A percentile compares a stretch with the other conserved stretches of the same genome.
Evolutionary conservation across 2,888 invertebrate species (phyloP).

Genomic region (Lasioglossum figueresi): DNA sequence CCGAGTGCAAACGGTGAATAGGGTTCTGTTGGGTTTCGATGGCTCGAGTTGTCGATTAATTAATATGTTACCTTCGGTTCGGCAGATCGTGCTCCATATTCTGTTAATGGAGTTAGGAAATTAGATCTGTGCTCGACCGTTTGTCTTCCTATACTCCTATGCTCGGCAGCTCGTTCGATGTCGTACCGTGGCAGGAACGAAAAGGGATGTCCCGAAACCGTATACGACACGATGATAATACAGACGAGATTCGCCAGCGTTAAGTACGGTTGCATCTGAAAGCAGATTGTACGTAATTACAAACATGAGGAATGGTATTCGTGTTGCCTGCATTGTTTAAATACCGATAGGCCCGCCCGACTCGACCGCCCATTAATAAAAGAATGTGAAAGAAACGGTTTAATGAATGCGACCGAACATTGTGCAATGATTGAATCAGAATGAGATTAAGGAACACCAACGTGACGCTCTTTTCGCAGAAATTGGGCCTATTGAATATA

Average conservation of each 20-base stretch:
- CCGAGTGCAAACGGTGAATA: neutral
- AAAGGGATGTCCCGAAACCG: conserved; percentile 54
- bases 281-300: neutral
- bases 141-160: conserved; percentile 43
- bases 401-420: conserved; percentile 44
- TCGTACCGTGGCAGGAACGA: conserved; percentile 48
- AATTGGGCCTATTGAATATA: conserved; percentile 46
- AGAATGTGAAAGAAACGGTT: conserved; percentile 24
- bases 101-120: conserved; percentile 37
- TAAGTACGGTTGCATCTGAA: conserved; percentile 49
- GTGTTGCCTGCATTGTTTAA: conserved; percentile 3
- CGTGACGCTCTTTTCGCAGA: conserved; percentile 54
- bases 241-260: conserved; percentile 44
- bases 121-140: conserved; percentile 38
- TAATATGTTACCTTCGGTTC: conserved; percentile 42
- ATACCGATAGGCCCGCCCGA: neutral
- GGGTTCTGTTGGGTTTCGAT: neutral
- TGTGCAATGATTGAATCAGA: conserved; percentile 55
- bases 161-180: conserved; percentile 43
- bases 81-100: conserved; percentile 29
- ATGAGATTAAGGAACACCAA: conserved; percentile 18
- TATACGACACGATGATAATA: conserved; percentile 34
- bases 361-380: conserved; percentile 29
- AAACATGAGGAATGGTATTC: conserved; percentile 2
- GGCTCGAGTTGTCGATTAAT: neutral